These are phyloP conservation scores for Drosophila picticornis DNA, from an alignment of 2,888 invertebrate species.

Conservation along the genomic window DNA sequence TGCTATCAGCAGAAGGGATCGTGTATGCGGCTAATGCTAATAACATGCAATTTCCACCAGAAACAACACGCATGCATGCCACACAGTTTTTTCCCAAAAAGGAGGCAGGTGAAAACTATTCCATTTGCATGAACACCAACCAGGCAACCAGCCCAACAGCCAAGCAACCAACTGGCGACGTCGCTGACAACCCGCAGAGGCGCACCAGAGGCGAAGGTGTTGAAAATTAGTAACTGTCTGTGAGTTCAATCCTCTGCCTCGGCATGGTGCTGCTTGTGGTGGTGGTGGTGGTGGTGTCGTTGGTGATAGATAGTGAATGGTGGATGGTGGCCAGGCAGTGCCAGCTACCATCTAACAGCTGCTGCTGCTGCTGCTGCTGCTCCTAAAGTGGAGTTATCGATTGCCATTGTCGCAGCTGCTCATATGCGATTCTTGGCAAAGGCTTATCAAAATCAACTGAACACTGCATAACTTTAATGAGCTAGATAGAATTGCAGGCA, in stretches of 20 bases:
- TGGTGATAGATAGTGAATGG: background rate
- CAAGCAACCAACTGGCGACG: conserved; percentile 64
- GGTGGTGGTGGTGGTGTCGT: background rate
- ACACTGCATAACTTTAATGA: background rate
- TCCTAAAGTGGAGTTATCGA: conserved; percentile 45
- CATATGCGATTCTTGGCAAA: conserved; percentile 8
- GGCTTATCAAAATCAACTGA: background rate
- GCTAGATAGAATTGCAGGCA: background rate
- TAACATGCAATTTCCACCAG: conserved; percentile 78
- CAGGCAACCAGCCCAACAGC: conserved; percentile 30
- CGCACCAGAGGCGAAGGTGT: conserved; percentile 64
- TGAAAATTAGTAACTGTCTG: conserved; percentile 76
- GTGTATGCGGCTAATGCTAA: conserved; percentile 80
- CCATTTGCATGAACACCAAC: conserved; percentile 79
- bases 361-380: conserved; percentile 20
- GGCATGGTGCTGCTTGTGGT: background rate
- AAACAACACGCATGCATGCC: conserved; percentile 67
- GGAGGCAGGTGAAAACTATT: conserved; percentile 80
- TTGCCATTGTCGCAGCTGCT: conserved; percentile 8
- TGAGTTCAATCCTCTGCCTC: conserved; percentile 36
- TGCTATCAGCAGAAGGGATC: conserved; percentile 76
- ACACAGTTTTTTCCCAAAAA: conserved; percentile 42
- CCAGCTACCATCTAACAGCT: conserved; percentile 43
- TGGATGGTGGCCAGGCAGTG: conserved; percentile 33
- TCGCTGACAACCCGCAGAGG: conserved; percentile 64